Percentiles rank a stretch among this genome's conserved stretches.
Evolutionary conservation across 2,113 vertebrate species (phyloP).

Genomic region (Dicerorhinus sumatrensis): DNA sequence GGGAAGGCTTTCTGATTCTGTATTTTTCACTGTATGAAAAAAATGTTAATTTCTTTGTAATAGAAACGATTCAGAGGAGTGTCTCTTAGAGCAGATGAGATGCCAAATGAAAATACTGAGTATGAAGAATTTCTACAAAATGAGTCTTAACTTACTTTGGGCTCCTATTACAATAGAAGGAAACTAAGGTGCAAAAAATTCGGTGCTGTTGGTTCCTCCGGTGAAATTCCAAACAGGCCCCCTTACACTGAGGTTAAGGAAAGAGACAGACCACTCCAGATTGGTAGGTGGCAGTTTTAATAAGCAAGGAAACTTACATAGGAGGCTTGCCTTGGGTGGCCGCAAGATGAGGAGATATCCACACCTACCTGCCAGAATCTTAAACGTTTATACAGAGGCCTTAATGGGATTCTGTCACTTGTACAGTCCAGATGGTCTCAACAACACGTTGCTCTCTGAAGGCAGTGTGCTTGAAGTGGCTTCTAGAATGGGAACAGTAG

Average conservation of each 20-base stretch:
- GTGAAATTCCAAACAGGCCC: neutral
- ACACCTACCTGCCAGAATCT: neutral
- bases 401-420: neutral
- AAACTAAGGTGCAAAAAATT: neutral
- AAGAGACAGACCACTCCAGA: neutral
- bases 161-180: neutral
- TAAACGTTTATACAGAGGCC: neutral
- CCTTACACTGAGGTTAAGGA: neutral
- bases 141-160: neutral
- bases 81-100: neutral
- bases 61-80: neutral
- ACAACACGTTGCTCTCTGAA: neutral
- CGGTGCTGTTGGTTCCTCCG: neutral
- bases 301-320: neutral
- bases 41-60: neutral
- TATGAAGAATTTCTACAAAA: neutral
- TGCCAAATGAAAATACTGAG: neutral
- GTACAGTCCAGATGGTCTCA: neutral
- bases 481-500: neutral
- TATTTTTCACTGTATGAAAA: neutral
- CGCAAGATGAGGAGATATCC: neutral
- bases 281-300: neutral
- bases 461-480: neutral
- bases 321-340: neutral
- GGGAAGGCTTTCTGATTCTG: constrained; percentile 5